Percentiles rank a stretch among this genome's conserved stretches.
phyloP scores from a whole-genome alignment of 2,113 vertebrate species.

The Gnathonemus echidnorhynchus region DNA sequence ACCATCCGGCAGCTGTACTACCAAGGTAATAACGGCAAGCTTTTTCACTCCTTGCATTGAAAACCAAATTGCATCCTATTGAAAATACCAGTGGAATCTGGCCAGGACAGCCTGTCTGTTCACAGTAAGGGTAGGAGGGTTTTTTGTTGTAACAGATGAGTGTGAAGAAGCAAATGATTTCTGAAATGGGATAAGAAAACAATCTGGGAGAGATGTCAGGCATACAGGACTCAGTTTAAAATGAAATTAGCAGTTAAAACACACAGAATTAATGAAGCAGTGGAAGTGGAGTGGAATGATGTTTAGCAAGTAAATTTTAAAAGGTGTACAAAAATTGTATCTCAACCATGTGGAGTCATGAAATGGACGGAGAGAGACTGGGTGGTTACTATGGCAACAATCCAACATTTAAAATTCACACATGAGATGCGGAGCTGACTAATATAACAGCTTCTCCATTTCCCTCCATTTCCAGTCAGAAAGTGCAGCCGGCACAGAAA shows the following conservation, averaged over 20 bases:
- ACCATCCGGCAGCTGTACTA: background rate
- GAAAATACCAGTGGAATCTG: background rate
- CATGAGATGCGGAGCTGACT: background rate
- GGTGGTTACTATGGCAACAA: constrained; percentile 19
- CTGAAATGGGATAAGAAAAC: background rate
- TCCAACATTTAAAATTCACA: background rate
- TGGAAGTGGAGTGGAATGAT: background rate
- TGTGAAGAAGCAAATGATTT: background rate
- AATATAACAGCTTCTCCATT: background rate
- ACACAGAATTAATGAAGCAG: background rate
- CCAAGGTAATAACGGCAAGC: background rate
- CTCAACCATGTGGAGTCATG: background rate
- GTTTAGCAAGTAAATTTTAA: background rate
- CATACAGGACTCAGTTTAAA: background rate
- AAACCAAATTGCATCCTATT: background rate
- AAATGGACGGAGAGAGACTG: background rate
- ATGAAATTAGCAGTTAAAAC: background rate
- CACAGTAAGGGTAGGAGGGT: background rate
- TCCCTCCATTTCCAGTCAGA: background rate
- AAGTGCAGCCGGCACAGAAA: background rate
- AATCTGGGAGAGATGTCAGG: background rate
- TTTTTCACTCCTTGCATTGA: background rate
- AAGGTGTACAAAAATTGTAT: background rate
- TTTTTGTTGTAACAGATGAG: background rate
- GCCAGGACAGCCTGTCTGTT: background rate